These are phyloP conservation scores for Bubalus kerabau DNA, from an alignment of 2,113 vertebrate genomes.

Conservation along the genomic window DNA sequence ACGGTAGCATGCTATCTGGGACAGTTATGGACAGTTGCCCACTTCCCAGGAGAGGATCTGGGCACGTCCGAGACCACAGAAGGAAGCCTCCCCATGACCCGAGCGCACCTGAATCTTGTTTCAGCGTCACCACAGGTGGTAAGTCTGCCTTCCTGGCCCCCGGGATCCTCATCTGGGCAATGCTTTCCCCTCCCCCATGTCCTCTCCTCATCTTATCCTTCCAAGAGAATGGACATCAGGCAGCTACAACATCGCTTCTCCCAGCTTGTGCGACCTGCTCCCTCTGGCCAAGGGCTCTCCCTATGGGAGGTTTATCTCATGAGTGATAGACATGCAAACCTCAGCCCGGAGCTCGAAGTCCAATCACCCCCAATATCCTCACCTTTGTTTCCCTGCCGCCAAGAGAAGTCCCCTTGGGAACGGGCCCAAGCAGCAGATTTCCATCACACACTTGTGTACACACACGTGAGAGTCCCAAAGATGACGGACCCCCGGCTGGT, in stretches of 20 bases:
- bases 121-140: background rate
- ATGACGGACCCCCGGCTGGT: background rate
- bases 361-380: background rate
- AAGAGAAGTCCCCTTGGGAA: background rate
- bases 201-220: background rate
- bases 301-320: background rate
- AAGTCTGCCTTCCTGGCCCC: background rate
- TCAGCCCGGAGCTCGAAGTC: background rate
- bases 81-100: background rate
- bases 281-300: background rate
- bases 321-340: background rate
- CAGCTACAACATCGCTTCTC: background rate
- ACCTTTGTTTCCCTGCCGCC: background rate
- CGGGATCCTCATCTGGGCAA: background rate
- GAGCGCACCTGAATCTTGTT: background rate
- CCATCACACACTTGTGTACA: background rate
- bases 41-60: background rate
- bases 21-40: background rate
- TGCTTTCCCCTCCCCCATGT: background rate
- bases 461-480: background rate
- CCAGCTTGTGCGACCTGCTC: background rate
- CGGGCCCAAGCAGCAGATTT: background rate
- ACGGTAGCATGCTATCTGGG: no score
- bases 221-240: background rate
- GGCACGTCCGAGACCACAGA: fast-evolving